Percentiles rank a stretch among this genome's conserved stretches.
phyloP scores from a whole-genome alignment of 2,888 invertebrate genomes.

The Drosophila leonis region DNA sequence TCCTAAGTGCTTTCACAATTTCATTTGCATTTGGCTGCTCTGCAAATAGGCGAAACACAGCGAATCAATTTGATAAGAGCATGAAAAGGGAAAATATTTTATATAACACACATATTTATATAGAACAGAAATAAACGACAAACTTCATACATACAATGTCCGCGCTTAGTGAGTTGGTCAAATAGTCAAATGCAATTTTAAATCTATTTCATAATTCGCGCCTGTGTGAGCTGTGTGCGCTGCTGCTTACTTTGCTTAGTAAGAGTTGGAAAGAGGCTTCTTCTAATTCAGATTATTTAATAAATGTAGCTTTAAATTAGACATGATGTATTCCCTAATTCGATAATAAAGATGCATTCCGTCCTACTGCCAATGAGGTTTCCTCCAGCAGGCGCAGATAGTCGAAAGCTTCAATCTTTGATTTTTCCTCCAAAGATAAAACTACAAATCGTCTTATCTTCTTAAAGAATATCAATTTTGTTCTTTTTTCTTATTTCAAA shows the following conservation, averaged over 20 bases:
- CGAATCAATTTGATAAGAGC: slow-evolving; percentile 54
- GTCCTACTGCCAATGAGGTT: no score
- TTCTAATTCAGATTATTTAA: background rate
- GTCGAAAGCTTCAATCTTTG: no score
- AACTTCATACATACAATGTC: background rate
- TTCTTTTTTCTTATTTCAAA: no score
- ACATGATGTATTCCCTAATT: no score
- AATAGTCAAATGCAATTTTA: background rate
- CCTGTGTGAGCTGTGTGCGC: background rate
- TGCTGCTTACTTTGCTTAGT: background rate
- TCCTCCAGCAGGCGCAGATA: no score
- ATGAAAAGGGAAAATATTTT: slow-evolving; percentile 11
- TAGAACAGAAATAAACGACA: background rate
- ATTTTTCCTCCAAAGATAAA: no score
- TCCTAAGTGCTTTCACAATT: slow-evolving; percentile 56
- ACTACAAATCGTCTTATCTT: no score
- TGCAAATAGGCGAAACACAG: slow-evolving; percentile 47
- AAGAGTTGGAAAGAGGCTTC: background rate
- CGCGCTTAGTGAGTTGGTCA: background rate
- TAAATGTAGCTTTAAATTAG: no score
- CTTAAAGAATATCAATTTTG: no score
- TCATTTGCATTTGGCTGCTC: slow-evolving; percentile 60
- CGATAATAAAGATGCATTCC: no score
- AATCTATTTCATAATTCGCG: background rate
- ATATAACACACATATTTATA: background rate